Conservation (phyloP, 2,888 invertebrate species). For the Heliconius charithonia region DNA sequence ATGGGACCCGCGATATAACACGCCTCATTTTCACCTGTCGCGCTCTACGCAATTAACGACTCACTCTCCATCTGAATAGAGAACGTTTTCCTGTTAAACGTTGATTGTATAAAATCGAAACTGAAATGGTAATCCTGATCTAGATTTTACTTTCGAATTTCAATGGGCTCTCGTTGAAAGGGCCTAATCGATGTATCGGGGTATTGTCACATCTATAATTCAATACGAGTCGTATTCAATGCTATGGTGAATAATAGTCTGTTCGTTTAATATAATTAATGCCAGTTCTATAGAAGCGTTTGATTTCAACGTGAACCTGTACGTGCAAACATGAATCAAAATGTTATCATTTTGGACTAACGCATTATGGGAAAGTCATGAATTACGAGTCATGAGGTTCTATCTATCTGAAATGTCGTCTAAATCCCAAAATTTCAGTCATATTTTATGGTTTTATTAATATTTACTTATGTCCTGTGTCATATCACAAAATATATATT, state of each 20-base stretch:
- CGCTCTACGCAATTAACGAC: conserved; percentile 38
- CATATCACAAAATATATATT: background rate
- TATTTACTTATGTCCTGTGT: background rate
- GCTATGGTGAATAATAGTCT: conserved; percentile 5
- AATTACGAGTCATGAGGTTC: background rate
- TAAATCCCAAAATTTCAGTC: background rate
- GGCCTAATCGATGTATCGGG: conserved; percentile 42
- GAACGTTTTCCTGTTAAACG: conserved; percentile 29
- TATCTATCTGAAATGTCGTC: background rate
- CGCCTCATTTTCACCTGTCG: conserved; percentile 45
- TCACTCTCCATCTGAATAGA: conserved; percentile 44
- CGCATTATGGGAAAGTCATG: background rate
- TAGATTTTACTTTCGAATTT: conserved; percentile 45
- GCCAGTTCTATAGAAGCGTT: background rate
- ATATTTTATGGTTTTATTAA: background rate
- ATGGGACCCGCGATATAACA: conserved; percentile 53
- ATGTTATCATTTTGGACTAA: background rate
- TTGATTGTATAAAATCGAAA: conserved; percentile 32
- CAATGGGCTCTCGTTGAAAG: conserved; percentile 40
- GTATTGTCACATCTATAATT: conserved; percentile 39
- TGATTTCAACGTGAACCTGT: background rate
- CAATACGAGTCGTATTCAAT: conserved; percentile 17
- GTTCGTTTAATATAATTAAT: conserved; percentile 15
- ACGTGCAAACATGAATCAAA: background rate
- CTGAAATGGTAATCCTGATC: conserved; percentile 36